phyloP scores from a whole-genome alignment of 2,113 vertebrate species.

The Elephantulus edwardii region DNA sequence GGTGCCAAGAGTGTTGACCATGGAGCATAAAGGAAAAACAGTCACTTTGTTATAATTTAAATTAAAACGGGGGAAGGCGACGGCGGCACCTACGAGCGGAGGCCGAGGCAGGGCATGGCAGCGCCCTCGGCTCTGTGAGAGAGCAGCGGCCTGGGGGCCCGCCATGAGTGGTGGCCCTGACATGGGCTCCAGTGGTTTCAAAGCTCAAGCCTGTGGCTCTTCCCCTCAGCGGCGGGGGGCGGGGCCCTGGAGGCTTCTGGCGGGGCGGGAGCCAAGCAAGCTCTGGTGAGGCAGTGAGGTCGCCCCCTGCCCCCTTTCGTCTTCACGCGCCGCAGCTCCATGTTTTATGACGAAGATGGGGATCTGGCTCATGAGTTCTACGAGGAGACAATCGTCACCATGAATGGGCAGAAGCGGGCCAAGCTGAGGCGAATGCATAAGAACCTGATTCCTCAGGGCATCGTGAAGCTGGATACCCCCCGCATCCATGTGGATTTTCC shows the following conservation, averaged over 20 bases:
- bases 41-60: too few relatives aligned
- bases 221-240: slow-evolving; percentile 85
- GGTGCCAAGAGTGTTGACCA: too few relatives aligned
- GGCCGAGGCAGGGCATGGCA: slow-evolving; percentile 14
- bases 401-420: too few relatives aligned
- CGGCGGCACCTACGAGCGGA: neutral
- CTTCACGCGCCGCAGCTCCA: slow-evolving; percentile 93
- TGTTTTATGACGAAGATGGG: too few relatives aligned
- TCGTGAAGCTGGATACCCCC: slow-evolving; percentile 94
- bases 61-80: too few relatives aligned
- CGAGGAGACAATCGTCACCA: too few relatives aligned
- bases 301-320: slow-evolving; percentile 91
- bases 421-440: too few relatives aligned
- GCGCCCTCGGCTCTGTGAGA: slow-evolving; percentile 28
- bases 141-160: slow-evolving; percentile 18
- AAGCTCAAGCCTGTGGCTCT: slow-evolving; percentile 92
- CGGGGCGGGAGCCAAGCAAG: slow-evolving; percentile 86
- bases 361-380: too few relatives aligned
- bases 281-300: slow-evolving; percentile 87
- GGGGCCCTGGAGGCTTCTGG: slow-evolving; percentile 78
- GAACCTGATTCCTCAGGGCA: slow-evolving; percentile 98
- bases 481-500: slow-evolving; percentile 98
- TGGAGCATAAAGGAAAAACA: too few relatives aligned
- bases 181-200: slow-evolving; percentile 95
- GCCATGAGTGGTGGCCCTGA: slow-evolving; percentile 82